Percentiles rank a stretch among this genome's conserved stretches.
phyloP scores from a whole-genome alignment of 2,797 vertebrate genomes.

The Thaleichthys pacificus region DNA sequence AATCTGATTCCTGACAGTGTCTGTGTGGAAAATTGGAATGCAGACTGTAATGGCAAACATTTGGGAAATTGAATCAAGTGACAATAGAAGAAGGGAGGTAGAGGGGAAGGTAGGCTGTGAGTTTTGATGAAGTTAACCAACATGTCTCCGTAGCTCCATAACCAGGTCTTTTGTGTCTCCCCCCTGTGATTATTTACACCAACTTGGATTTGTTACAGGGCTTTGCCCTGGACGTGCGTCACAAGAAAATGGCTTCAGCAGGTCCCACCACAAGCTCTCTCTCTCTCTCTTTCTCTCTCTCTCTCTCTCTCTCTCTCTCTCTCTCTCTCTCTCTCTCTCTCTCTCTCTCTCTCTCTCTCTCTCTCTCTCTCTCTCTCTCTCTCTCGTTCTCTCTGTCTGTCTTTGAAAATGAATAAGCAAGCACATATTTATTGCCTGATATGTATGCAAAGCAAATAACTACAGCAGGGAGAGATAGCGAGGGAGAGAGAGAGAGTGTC shows the following conservation, averaged over 20 bases:
- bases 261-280: constrained; percentile 64
- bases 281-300: constrained; percentile 26
- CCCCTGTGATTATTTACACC: constrained; percentile 69
- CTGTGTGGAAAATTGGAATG: constrained; percentile 71
- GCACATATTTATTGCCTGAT: constrained; percentile 5
- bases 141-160: constrained; percentile 56
- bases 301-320: constrained; percentile 40
- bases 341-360: constrained; percentile 32
- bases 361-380: constrained; percentile 26
- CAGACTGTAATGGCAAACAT: constrained; percentile 51
- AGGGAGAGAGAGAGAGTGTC: constrained; percentile 8
- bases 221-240: constrained; percentile 69
- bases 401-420: not conserved
- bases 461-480: not conserved
- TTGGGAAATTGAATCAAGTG: constrained; percentile 71
- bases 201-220: constrained; percentile 63
- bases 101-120: constrained; percentile 55
- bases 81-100: constrained; percentile 59
- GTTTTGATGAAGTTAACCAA: constrained; percentile 73
- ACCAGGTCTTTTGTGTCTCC: constrained; percentile 73
- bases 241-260: constrained; percentile 75
- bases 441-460: not conserved
- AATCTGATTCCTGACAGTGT: constrained; percentile 71
- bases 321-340: constrained; percentile 33
- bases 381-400: constrained; percentile 32